phyloP scores from a whole-genome alignment of 2,797 vertebrate genomes.

The Pseudomugil tenellus region DNA sequence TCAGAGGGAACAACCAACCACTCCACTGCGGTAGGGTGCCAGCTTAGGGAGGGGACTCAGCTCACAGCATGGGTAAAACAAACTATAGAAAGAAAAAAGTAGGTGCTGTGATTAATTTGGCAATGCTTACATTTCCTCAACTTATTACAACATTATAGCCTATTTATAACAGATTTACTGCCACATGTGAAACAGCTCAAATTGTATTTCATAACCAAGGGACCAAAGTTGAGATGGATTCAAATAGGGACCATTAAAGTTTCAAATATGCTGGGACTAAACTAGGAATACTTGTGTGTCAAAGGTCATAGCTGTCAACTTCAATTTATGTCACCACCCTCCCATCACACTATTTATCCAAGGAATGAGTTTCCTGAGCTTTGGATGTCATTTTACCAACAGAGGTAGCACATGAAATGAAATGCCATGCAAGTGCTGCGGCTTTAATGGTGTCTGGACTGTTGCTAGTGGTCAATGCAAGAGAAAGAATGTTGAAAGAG shows the following conservation, averaged over 20 bases:
- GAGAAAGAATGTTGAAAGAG: not conserved
- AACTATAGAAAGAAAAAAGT: not conserved
- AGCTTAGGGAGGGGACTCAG: too few species aligned
- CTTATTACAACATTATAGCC: not conserved
- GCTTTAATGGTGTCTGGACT: not conserved
- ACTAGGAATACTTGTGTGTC: not conserved
- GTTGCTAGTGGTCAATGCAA: not conserved
- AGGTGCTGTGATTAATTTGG: not conserved
- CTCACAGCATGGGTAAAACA: too few species aligned
- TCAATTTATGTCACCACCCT: not conserved
- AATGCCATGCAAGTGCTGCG: not conserved
- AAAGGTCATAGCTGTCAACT: constrained; percentile 6
- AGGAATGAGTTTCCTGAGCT: constrained; percentile 1
- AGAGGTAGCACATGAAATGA: not conserved
- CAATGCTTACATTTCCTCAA: not conserved
- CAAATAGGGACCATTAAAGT: constrained; percentile 3
- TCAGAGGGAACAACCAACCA: too few species aligned
- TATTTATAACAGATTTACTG: constrained; percentile 33
- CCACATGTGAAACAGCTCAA: constrained; percentile 24
- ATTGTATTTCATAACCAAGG: constrained; percentile 22
- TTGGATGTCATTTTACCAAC: not conserved
- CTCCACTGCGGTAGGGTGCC: too few species aligned
- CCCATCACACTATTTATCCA: not conserved
- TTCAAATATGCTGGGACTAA: not conserved
- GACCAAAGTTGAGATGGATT: constrained; percentile 2